phyloP scores from a whole-genome alignment of 2,888 invertebrate species.

The Lissonota sp. region DNA sequence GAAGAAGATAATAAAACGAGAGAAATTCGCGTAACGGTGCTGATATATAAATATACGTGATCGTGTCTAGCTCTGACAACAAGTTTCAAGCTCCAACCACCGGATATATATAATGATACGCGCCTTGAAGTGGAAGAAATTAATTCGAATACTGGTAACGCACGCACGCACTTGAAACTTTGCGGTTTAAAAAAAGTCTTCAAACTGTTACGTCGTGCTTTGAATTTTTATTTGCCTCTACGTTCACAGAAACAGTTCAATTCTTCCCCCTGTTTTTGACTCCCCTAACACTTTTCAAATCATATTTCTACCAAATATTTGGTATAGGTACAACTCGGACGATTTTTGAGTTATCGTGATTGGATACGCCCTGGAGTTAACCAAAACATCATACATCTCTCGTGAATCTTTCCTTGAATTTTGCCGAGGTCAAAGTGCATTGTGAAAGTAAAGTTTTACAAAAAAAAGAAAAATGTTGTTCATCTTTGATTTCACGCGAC shows the following conservation, averaged over 20 bases:
- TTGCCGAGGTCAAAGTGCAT: too few relatives aligned
- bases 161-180: slow-evolving; percentile 21
- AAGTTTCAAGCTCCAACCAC: slow-evolving; percentile 28
- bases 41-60: slow-evolving; percentile 5
- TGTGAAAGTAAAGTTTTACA: background rate
- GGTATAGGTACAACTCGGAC: too few relatives aligned
- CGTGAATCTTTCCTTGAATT: background rate
- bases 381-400: background rate
- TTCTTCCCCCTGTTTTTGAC: background rate
- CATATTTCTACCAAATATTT: too few relatives aligned
- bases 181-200: background rate
- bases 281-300: too few relatives aligned
- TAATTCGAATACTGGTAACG: slow-evolving; percentile 30
- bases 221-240: background rate
- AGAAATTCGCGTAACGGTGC: slow-evolving; percentile 53
- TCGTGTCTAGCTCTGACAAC: slow-evolving; percentile 22
- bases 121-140: slow-evolving; percentile 28
- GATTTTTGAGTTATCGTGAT: too few relatives aligned
- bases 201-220: background rate
- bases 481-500: background rate
- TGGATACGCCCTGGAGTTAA: background rate
- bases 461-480: slow-evolving; percentile 9
- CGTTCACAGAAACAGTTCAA: slow-evolving; percentile 2
- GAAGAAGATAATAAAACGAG: slow-evolving; percentile 29
- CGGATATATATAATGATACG: slow-evolving; percentile 42